Conservation (phyloP, 2,888 invertebrate genomes). For the Sminthurinus aureus region DNA sequence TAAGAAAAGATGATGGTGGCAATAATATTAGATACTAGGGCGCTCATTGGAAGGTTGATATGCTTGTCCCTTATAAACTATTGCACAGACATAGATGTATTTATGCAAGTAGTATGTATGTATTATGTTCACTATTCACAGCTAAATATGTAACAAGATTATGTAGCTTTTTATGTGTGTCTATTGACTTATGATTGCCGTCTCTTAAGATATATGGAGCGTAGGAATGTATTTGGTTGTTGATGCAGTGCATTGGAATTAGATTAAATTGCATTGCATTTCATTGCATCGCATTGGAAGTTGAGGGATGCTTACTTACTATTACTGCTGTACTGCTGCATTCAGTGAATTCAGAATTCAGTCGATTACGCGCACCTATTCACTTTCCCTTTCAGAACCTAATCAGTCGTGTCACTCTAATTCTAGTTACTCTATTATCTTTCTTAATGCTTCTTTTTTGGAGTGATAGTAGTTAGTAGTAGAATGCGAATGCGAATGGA, state of each 20-base stretch:
- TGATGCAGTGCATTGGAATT: not conserved
- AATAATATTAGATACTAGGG: too few relatives aligned
- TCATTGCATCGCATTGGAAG: not conserved
- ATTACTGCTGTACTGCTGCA: not conserved
- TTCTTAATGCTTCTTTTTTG: conserved; percentile 10
- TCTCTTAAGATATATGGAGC: not conserved
- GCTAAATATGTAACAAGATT: not conserved
- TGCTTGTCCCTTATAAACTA: not conserved
- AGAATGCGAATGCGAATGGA: conserved; percentile 14
- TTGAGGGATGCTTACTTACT: not conserved
- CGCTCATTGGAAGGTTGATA: not conserved
- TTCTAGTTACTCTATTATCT: conserved; percentile 23
- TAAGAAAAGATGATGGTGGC: too few relatives aligned
- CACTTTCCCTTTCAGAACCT: conserved; percentile 51
- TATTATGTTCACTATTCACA: not conserved
- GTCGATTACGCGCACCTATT: not conserved
- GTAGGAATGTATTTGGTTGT: not conserved
- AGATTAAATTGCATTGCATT: not conserved
- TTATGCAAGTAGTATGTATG: not conserved
- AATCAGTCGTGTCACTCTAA: conserved; percentile 45
- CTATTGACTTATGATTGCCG: not conserved
- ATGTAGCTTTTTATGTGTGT: too few relatives aligned
- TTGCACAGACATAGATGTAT: too few relatives aligned
- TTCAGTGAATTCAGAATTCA: not conserved
- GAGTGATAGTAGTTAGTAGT: not conserved